Evolutionary conservation across 2,113 vertebrate species (phyloP).

Genomic region (Nycticryphes semicollaris): DNA sequence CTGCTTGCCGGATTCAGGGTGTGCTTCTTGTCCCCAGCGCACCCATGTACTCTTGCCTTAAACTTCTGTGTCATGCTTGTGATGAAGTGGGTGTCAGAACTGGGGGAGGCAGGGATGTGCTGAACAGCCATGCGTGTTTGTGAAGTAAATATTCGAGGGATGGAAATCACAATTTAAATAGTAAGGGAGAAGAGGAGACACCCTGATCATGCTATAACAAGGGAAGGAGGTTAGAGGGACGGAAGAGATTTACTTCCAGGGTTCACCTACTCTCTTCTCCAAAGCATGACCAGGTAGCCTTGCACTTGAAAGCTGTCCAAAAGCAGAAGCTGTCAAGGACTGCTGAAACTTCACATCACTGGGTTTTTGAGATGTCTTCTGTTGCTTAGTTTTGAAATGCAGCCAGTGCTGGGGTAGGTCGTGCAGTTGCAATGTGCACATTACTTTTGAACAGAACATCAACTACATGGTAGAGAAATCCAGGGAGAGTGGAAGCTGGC

Average conservation of each 20-base stretch:
- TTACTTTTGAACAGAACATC: constrained; percentile 37
- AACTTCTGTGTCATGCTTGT: constrained; percentile 19
- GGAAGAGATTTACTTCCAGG: neutral
- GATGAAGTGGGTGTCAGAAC: constrained; percentile 8
- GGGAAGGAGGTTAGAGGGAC: neutral
- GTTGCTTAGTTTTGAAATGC: constrained; percentile 45
- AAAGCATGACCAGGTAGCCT: neutral
- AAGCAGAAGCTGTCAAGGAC: neutral
- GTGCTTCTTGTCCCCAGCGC: neutral
- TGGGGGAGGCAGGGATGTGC: constrained; percentile 30
- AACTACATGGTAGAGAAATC: constrained; percentile 15
- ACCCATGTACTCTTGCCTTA: neutral
- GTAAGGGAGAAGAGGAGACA: neutral
- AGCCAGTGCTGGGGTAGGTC: constrained; percentile 54
- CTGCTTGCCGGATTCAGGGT: neutral
- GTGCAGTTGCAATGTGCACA: constrained; percentile 43
- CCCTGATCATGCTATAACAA: neutral
- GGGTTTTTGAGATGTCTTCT: constrained; percentile 21
- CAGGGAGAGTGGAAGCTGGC: constrained; percentile 50
- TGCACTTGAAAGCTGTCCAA: neutral
- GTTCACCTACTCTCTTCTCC: neutral
- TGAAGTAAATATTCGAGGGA: constrained; percentile 8
- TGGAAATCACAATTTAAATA: neutral
- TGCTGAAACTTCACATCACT: neutral
- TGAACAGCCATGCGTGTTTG: neutral